Percentiles rank a stretch among this genome's conserved stretches.
Evolutionary conservation across 2,113 vertebrate genomes (phyloP).

Genomic region (Phaetusa simplex): DNA sequence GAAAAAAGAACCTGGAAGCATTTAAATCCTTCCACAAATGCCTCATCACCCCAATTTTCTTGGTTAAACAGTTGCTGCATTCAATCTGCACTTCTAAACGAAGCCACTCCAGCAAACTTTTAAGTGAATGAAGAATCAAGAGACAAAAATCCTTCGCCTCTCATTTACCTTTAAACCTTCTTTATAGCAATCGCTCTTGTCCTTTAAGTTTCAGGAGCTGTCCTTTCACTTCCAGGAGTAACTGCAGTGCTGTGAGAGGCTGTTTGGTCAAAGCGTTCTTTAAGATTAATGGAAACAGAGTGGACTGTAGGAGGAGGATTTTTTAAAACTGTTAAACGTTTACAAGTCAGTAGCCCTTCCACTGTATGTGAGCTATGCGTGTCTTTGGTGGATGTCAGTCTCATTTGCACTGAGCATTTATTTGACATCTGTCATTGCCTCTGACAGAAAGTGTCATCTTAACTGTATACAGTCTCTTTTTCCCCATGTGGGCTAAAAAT

Average conservation of each 20-base stretch:
- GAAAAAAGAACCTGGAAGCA: neutral
- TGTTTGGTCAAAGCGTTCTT: neutral
- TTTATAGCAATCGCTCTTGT: neutral
- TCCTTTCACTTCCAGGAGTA: neutral
- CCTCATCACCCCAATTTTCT: neutral
- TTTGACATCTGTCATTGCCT: neutral
- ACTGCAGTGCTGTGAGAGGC: neutral
- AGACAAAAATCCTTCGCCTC: neutral
- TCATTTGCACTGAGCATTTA: neutral
- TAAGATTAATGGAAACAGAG: neutral
- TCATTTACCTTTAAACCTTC: neutral
- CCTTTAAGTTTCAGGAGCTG: neutral
- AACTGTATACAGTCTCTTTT: neutral
- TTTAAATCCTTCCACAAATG: neutral
- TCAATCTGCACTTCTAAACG: neutral
- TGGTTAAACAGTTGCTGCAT: neutral
- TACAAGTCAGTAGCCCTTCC: neutral
- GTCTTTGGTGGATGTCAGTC: neutral
- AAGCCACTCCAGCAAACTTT: neutral
- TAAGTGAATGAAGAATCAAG: neutral
- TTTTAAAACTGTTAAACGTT: neutral
- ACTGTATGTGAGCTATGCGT: neutral
- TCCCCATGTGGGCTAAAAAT: neutral
- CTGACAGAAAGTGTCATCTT: neutral
- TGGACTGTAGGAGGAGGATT: neutral